Base-by-base conservation (phyloP, 1,140 invertebrate species). In the fruit fly (Drosophila melanogaster) region DNA sequence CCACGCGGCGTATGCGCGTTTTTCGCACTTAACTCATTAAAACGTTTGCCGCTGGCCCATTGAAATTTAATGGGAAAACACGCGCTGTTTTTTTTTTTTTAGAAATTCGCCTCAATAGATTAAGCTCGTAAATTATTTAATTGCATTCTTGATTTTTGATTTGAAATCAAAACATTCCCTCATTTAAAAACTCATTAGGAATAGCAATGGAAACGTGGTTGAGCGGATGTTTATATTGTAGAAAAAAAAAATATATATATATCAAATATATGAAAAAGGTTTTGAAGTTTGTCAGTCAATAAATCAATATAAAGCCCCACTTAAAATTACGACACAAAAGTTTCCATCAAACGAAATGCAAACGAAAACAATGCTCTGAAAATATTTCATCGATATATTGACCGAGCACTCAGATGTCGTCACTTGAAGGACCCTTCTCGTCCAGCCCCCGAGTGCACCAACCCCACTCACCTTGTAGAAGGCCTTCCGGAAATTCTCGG, bases 401-500 rank as follows among this genome's bases (percentile, higher is more conserved):
- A 80, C 66, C 26, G 0, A 80, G 81, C 77, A 75, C 74, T 85
- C 62, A 47, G 22, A n/a, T 58, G 59, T 24, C 55, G 57, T 35
- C 15, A 55, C 46, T n/a, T 60, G 46, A 51, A 78, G 60, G 37
- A 53, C 47, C 55, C 44, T 50, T 57, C 57, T 57, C 57, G 69
- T 66, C 40, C 26, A 54, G 3, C 19, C 41, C 15, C 30, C 26
- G 51, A 30, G 17, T 22, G 38, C 49, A 30, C 24, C 24, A 44
- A 76, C 79, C 37, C 37, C 12, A 38, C 37, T 91, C 59, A 92
- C 91, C 90, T 92, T 92, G 70, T 84, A 78, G 71, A 92, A 92
- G 51, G 91, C 91, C 79, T 92, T 92, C 50, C 91, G 85, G 66
- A 92, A 92, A 70, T 92, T 92, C 47, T 92, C 89, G 17, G 91